Percentiles rank a stretch among this genome's conserved stretches.
These are phyloP conservation scores for Hippopotamus amphibius DNA, from an alignment of 2,113 vertebrate genomes.

Conservation along the genomic window DNA sequence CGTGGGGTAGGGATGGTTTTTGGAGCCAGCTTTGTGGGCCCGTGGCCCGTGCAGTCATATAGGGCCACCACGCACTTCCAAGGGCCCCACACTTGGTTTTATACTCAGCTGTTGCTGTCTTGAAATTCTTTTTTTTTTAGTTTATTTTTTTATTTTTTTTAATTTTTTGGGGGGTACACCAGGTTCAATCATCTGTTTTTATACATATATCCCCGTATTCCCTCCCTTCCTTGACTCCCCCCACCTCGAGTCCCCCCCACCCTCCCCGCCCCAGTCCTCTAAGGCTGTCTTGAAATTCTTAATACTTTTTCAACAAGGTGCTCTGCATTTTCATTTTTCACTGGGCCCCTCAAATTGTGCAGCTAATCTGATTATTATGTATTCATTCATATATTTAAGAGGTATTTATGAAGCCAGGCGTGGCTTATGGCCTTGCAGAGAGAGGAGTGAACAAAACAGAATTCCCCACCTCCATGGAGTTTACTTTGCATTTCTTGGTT, in stretches of 20 bases:
- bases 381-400: background rate
- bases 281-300: background rate
- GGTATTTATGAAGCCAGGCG: background rate
- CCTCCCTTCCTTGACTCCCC: no score
- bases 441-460: background rate
- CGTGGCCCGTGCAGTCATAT: fast-evolving
- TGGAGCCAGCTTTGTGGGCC: background rate
- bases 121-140: background rate
- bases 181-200: no score
- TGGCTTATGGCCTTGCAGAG: background rate
- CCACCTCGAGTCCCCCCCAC: no score
- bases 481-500: background rate
- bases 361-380: background rate
- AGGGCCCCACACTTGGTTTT: background rate
- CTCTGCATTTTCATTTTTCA: background rate
- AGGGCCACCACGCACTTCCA: background rate
- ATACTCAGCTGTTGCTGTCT: background rate
- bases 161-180: no score
- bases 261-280: no score
- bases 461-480: background rate
- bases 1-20: background rate
- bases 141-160: no score
- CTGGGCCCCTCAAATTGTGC: background rate
- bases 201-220: no score
- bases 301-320: background rate